phyloP scores from a whole-genome alignment of 2,888 invertebrate genomes.

The Alviniconcha strummeri region DNA sequence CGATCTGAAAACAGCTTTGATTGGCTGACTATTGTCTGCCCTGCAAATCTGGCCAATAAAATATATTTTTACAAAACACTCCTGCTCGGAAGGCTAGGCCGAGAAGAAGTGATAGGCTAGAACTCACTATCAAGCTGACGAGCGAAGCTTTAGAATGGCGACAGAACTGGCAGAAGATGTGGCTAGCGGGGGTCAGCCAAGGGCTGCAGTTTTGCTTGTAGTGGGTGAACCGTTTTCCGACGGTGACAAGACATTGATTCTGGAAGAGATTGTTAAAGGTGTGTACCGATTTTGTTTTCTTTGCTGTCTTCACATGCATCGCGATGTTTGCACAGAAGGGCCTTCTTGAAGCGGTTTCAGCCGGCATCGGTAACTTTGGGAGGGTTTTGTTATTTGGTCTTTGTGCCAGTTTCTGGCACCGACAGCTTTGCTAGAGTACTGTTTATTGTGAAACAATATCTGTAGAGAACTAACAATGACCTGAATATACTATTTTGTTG shows the following conservation, averaged over 20 bases:
- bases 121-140: slow-evolving; percentile 14
- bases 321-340: slow-evolving; percentile 12
- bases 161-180: slow-evolving; percentile 24
- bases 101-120: slow-evolving; percentile 10
- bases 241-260: slow-evolving; percentile 94
- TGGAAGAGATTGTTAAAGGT: slow-evolving; percentile 96
- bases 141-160: slow-evolving; percentile 32
- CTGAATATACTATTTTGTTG: too few species aligned
- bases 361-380: slow-evolving; percentile 28
- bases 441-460: neutral
- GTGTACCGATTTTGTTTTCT: slow-evolving; percentile 70
- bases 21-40: slow-evolving; percentile 26
- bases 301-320: slow-evolving; percentile 9
- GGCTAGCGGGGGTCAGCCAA: slow-evolving; percentile 23
- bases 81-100: slow-evolving; percentile 16
- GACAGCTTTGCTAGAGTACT: neutral
- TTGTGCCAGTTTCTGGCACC: slow-evolving; percentile 6
- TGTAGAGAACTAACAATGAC: neutral
- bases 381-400: neutral
- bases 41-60: slow-evolving; percentile 32
- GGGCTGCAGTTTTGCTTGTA: slow-evolving; percentile 84
- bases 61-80: slow-evolving; percentile 16
- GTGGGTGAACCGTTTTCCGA: slow-evolving; percentile 94
- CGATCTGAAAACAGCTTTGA: slow-evolving; percentile 8
- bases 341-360: neutral